Percentiles rank a stretch among this genome's conserved stretches.
phyloP scores from a whole-genome alignment of 2,797 vertebrate species.

The Podarcis siculus region DNA sequence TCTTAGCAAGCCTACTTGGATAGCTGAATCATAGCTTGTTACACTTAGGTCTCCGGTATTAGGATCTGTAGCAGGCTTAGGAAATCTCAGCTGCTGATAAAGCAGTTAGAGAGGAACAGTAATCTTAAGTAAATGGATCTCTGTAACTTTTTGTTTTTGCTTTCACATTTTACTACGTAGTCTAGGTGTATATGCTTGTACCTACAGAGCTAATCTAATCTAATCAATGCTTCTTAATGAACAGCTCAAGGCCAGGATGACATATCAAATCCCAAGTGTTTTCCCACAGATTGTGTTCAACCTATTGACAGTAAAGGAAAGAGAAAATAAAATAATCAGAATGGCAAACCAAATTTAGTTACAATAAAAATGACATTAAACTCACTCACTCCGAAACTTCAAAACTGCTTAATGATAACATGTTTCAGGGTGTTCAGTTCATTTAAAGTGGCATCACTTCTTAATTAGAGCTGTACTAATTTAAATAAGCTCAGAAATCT shows the following conservation, averaged over 20 bases:
- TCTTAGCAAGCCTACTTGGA: too few species aligned
- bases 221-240: neutral
- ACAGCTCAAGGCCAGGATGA: neutral
- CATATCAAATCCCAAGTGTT: neutral
- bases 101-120: neutral
- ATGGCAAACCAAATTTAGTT: neutral
- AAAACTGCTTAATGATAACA: constrained; percentile 9
- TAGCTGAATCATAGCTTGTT: too few species aligned
- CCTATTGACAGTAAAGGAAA: constrained; percentile 16
- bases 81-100: neutral
- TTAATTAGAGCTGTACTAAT: neutral
- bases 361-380: constrained; percentile 6
- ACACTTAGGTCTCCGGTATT: too few species aligned
- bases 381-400: neutral
- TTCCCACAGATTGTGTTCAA: neutral
- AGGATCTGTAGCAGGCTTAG: too few species aligned
- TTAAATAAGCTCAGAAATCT: constrained; percentile 12
- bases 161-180: neutral
- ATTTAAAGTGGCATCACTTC: neutral
- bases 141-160: neutral
- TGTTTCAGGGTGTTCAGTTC: neutral
- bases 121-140: neutral
- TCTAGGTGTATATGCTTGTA: neutral
- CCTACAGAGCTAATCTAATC: neutral
- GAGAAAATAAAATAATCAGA: neutral